Evolutionary conservation across 2,888 invertebrate genomes (phyloP).

Genomic region (Chalcis sispes): DNA sequence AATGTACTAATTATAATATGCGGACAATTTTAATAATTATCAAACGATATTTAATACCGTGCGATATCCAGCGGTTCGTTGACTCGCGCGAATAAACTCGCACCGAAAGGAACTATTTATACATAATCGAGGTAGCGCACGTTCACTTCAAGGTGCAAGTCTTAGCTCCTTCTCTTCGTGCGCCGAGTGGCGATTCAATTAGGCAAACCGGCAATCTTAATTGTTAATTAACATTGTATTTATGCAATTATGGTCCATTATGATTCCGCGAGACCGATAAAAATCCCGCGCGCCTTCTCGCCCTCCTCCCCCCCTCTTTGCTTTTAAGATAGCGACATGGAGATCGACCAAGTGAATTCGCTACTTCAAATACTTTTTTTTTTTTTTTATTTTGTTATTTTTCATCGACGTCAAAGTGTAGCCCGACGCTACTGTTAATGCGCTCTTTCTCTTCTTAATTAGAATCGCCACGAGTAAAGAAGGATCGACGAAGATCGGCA

Average conservation of each 20-base stretch:
- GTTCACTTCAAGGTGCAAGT: constrained; percentile 11
- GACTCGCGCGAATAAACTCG: constrained; percentile 3
- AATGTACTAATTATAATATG: neutral
- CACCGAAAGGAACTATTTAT: constrained; percentile 12
- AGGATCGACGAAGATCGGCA: constrained; percentile 20
- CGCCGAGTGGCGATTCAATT: constrained; percentile 71
- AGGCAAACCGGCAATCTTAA: constrained; percentile 70
- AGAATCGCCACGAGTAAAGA: neutral
- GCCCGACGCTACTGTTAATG: neutral
- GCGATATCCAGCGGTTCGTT: constrained; percentile 35
- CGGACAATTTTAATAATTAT: constrained; percentile 38
- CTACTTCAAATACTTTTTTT: too few relatives aligned
- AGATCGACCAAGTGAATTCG: too few relatives aligned
- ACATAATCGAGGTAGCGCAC: neutral
- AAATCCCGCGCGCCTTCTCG: constrained; percentile 51
- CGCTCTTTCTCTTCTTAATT: constrained; percentile 31
- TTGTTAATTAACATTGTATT: constrained; percentile 74
- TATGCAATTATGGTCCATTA: constrained; percentile 73
- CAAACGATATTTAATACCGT: constrained; percentile 8
- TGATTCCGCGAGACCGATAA: constrained; percentile 68
- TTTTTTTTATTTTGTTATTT: too few relatives aligned
- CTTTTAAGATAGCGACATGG: too few relatives aligned
- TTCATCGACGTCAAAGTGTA: constrained; percentile 44
- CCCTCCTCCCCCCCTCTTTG: too few relatives aligned
- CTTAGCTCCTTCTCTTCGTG: constrained; percentile 15